These are phyloP conservation scores for Loxodonta africana DNA, from an alignment of 2,113 vertebrate species.

Conservation along the genomic window DNA sequence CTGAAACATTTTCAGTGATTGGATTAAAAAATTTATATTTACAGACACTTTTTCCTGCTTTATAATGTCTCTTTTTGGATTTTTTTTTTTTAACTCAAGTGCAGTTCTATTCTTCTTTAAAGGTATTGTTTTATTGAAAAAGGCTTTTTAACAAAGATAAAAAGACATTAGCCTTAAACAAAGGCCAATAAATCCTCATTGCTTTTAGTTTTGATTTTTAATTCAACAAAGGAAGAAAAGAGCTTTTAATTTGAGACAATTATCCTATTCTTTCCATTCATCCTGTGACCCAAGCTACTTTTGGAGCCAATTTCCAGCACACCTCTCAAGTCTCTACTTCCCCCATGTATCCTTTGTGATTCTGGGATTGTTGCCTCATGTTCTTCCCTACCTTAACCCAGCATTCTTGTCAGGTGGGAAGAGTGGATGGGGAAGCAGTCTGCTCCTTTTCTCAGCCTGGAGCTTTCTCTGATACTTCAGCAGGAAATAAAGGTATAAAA, in stretches of 20 bases:
- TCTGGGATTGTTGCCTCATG: background rate
- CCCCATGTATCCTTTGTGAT: background rate
- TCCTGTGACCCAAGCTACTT: background rate
- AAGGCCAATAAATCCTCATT: background rate
- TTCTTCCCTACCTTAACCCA: background rate
- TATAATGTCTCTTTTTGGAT: background rate
- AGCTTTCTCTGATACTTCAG: background rate
- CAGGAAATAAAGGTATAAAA: background rate
- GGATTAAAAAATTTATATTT: slow-evolving; percentile 36
- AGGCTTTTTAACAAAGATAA: background rate
- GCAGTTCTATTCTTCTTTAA: slow-evolving; percentile 50
- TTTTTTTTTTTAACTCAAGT: background rate
- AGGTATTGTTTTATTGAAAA: background rate
- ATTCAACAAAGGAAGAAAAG: slow-evolving; percentile 19
- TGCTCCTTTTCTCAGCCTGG: background rate
- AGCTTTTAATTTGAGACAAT: background rate
- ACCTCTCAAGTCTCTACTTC: background rate
- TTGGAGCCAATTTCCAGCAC: background rate
- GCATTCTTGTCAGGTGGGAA: background rate
- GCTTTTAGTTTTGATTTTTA: slow-evolving; percentile 30
- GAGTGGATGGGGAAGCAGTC: background rate
- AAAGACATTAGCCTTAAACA: background rate
- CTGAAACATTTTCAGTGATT: slow-evolving; percentile 59
- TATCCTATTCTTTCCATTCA: background rate
- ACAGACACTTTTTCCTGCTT: background rate